A percentile compares a stretch with the other conserved stretches of the same genome.
Evolutionary conservation across 2,113 vertebrate genomes (phyloP).

Genomic region (Psammodynastes pulverulentus): DNA sequence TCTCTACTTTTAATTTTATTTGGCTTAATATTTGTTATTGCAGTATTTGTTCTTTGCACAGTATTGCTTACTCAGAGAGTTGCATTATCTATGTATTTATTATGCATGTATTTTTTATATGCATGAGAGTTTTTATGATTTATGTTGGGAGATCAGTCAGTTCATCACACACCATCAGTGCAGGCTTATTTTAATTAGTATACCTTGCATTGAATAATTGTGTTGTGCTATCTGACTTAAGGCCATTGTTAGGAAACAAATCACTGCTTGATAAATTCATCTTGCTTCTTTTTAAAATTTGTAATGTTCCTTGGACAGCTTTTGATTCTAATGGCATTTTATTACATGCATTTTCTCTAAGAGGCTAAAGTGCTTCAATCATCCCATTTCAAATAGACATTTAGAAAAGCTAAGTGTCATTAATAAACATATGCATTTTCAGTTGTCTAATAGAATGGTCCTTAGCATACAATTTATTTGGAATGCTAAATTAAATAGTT

Average conservation of each 20-base stretch:
- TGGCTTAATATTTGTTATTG: background rate
- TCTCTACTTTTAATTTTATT: background rate
- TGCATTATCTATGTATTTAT: background rate
- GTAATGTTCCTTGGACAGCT: background rate
- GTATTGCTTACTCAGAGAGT: background rate
- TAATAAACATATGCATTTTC: background rate
- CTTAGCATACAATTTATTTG: background rate
- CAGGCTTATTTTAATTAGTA: background rate
- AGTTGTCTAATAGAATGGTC: background rate
- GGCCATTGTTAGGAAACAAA: background rate
- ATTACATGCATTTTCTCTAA: background rate
- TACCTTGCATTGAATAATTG: background rate
- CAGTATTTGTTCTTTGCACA: background rate
- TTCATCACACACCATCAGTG: background rate
- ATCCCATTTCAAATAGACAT: conserved; percentile 36
- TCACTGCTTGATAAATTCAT: background rate
- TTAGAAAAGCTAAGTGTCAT: conserved; percentile 50
- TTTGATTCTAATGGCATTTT: background rate
- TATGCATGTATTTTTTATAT: background rate
- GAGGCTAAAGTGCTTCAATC: conserved; percentile 25
- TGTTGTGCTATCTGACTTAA: background rate
- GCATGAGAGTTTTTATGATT: background rate
- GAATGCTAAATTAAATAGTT: background rate
- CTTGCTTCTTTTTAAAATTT: background rate
- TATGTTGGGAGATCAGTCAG: background rate